Evolutionary conservation across 1,140 invertebrate genomes (phyloP).

Genomic region (Drosophila kohkoa): DNA sequence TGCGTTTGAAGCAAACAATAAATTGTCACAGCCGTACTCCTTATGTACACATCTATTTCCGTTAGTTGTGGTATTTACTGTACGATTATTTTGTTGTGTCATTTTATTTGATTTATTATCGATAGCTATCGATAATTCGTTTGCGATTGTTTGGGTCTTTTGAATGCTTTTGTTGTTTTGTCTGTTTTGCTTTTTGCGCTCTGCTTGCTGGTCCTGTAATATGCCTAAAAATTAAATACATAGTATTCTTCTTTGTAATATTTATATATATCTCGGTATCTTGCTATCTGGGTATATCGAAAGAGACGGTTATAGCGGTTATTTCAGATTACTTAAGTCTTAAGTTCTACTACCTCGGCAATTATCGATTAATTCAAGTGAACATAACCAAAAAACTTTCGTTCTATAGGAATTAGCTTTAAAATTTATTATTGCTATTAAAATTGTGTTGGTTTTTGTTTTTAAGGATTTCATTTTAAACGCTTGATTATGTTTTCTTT

Average conservation of each 20-base stretch:
- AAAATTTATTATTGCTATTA: slow-evolving; percentile 16
- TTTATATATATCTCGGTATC: background rate
- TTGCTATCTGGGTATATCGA: slow-evolving; percentile 30
- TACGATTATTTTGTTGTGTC: slow-evolving; percentile 33
- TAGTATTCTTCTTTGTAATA: slow-evolving; percentile 15
- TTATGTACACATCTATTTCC: slow-evolving; percentile 34
- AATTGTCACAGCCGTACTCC: slow-evolving; percentile 76
- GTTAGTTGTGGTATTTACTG: slow-evolving; percentile 24
- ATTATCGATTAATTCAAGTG: slow-evolving; percentile 28
- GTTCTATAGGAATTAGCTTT: slow-evolving; percentile 6
- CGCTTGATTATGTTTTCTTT: slow-evolving; percentile 19
- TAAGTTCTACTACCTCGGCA: slow-evolving; percentile 18
- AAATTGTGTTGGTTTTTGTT: slow-evolving; percentile 18
- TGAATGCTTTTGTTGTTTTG: slow-evolving; percentile 12
- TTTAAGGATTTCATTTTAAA: slow-evolving; percentile 14
- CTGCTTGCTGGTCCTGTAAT: slow-evolving; percentile 68
- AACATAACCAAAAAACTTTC: slow-evolving; percentile 12
- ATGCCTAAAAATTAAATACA: slow-evolving; percentile 34
- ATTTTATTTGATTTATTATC: slow-evolving; percentile 33
- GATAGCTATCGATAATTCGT: background rate
- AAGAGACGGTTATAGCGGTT: slow-evolving; percentile 52
- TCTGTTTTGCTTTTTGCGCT: background rate
- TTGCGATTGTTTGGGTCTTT: slow-evolving; percentile 16
- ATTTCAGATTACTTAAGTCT: slow-evolving; percentile 21
- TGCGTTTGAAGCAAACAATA: slow-evolving; percentile 66